These are phyloP conservation scores for Ochlodes sylvanus DNA, from an alignment of 2,888 invertebrate species.

Conservation along the genomic window DNA sequence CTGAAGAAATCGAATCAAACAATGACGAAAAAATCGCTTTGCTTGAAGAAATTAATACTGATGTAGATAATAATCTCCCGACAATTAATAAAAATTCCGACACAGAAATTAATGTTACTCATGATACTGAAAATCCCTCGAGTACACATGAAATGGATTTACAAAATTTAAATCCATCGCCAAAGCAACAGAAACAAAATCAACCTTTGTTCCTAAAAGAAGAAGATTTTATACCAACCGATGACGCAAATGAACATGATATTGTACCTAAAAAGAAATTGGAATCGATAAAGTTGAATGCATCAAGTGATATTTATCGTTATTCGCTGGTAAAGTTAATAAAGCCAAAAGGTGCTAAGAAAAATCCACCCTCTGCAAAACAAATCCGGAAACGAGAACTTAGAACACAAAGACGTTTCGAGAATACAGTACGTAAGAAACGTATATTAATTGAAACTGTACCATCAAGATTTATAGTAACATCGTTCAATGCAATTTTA, in stretches of 20 bases:
- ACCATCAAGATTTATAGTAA: slow-evolving; percentile 42
- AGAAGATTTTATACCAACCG: not conserved
- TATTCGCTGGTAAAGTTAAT: not conserved
- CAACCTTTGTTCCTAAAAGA: not conserved
- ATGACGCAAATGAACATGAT: not conserved
- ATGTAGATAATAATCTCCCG: not conserved
- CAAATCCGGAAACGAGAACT: not conserved
- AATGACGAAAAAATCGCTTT: no score
- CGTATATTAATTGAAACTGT: slow-evolving; percentile 23
- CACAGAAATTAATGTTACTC: not conserved
- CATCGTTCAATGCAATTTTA: slow-evolving; percentile 42
- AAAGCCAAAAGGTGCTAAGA: not conserved
- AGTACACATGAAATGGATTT: no score
- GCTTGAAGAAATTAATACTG: not conserved
- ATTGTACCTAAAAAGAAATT: not conserved
- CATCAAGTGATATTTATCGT: not conserved
- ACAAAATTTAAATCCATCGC: not conserved
- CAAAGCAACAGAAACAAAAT: not conserved
- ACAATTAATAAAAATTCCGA: not conserved
- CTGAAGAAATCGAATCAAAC: not conserved
- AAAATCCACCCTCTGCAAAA: not conserved
- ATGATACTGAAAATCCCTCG: not conserved
- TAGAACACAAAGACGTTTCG: not conserved
- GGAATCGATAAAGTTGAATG: not conserved
- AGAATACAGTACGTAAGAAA: not conserved